Conservation (phyloP, 2,113 vertebrate species). For the Heloderma charlesbogerti region DNA sequence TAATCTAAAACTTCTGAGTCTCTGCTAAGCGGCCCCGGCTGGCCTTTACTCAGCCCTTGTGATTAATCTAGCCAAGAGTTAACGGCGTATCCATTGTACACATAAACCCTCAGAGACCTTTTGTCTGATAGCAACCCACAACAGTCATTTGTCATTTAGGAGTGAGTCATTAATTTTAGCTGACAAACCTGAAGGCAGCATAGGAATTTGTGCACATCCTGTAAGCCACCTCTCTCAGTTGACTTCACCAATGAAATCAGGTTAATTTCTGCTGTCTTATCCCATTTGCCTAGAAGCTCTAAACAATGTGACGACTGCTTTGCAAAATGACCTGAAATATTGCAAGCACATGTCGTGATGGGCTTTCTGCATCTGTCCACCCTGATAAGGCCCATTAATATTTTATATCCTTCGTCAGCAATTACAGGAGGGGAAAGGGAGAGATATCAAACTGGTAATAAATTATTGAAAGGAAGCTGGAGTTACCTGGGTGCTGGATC, state of each 20-base stretch:
- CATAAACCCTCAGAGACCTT: conserved; percentile 52
- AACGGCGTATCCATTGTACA: conserved; percentile 53
- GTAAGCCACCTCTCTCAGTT: conserved; percentile 65
- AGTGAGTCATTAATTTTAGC: conserved; percentile 70
- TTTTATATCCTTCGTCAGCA: conserved; percentile 54
- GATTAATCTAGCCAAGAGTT: conserved; percentile 55
- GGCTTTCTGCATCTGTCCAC: conserved; percentile 43
- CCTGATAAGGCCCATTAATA: conserved; percentile 58
- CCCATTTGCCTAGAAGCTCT: conserved; percentile 61
- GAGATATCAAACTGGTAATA: conserved; percentile 56
- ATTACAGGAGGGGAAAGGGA: conserved; percentile 40
- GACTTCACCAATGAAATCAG: conserved; percentile 68
- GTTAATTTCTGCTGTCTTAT: conserved; percentile 68
- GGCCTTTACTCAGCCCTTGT: conserved; percentile 54
- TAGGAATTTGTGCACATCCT: conserved; percentile 48
- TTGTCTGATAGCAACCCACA: conserved; percentile 56
- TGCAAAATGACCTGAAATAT: conserved; percentile 53
- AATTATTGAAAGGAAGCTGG: conserved; percentile 64
- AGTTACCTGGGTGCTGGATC: conserved; percentile 27
- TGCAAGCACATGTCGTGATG: conserved; percentile 32
- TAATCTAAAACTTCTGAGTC: conserved; percentile 32
- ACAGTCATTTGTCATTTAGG: conserved; percentile 63
- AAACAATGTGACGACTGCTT: conserved; percentile 41
- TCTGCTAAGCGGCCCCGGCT: conserved; percentile 17
- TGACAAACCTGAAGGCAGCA: conserved; percentile 73